A percentile compares a stretch with the other conserved stretches of the same genome.
These are phyloP conservation scores for Ariolimax columbianus DNA, from an alignment of 2,888 invertebrate species.

Conservation along the genomic window DNA sequence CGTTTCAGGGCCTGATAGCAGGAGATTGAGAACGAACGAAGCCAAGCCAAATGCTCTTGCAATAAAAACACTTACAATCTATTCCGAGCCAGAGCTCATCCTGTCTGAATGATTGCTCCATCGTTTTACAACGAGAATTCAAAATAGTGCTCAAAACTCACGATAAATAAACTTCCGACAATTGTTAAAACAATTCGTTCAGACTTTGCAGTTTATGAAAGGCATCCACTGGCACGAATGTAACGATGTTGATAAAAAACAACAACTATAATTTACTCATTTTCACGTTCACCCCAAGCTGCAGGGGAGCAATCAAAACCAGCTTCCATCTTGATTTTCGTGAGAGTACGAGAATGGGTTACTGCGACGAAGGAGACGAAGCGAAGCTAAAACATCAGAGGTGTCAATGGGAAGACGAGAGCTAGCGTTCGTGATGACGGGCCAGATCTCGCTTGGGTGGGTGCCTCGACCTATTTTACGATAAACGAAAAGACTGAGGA, in stretches of 20 bases:
- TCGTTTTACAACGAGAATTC: neutral
- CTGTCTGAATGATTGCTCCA: too few species aligned
- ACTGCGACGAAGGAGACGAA: neutral
- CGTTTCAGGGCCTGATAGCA: too few species aligned
- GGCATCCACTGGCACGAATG: neutral
- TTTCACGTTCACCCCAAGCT: neutral
- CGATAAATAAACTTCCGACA: neutral
- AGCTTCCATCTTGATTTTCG: neutral
- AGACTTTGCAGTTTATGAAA: neutral
- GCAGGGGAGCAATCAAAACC: neutral
- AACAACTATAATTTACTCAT: neutral
- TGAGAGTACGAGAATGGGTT: neutral
- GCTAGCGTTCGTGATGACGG: neutral
- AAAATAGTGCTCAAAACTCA: neutral
- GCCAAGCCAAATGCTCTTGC: too few species aligned
- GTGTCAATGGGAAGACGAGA: neutral
- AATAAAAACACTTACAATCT: too few species aligned
- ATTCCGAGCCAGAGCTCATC: too few species aligned
- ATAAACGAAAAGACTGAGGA: neutral
- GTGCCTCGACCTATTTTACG: neutral
- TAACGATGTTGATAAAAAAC: neutral
- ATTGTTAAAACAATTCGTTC: neutral
- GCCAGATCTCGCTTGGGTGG: neutral
- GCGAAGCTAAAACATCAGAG: neutral
- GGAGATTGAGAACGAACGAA: too few species aligned